These are phyloP conservation scores for Poecilobothrus nobilitatus DNA, from an alignment of 2,888 invertebrate species.

Conservation along the genomic window DNA sequence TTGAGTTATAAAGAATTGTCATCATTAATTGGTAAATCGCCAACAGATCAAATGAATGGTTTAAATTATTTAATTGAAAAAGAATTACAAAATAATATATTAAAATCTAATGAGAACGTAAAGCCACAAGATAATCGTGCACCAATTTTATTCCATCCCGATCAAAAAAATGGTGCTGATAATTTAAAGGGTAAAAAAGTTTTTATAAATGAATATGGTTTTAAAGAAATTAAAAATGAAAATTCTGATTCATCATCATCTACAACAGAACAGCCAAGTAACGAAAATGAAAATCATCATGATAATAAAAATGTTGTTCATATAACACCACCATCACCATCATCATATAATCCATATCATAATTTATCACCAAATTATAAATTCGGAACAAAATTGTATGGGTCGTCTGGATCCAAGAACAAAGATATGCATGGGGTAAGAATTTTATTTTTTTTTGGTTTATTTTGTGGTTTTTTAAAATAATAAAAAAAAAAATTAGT, in stretches of 20 bases:
- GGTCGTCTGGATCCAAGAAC: neutral
- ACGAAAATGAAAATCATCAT: conserved; percentile 13
- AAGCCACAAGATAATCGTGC: conserved; percentile 37
- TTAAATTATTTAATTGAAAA: conserved; percentile 45
- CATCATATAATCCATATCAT: conserved; percentile 24
- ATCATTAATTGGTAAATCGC: conserved; percentile 46
- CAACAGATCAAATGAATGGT: conserved; percentile 47
- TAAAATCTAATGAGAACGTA: conserved; percentile 28
- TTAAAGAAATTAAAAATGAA: neutral
- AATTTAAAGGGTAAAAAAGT: conserved; percentile 10
- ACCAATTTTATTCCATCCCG: conserved; percentile 38
- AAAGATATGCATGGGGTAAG: conserved; percentile 20
- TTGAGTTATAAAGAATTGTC: conserved; percentile 42
- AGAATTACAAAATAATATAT: conserved; percentile 35
- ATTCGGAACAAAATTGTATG: neutral
- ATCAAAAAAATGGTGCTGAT: neutral
- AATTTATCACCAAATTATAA: conserved; percentile 38
- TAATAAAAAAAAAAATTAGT: too few species aligned
- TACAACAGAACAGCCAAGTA: conserved; percentile 17
- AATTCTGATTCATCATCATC: neutral
- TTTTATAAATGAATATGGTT: conserved; percentile 7
- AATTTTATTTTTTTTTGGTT: too few species aligned
- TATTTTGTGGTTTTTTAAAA: too few species aligned
- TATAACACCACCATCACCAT: conserved; percentile 10
- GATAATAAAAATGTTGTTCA: conserved; percentile 11